phyloP scores from a whole-genome alignment of 2,113 vertebrate species.

The Speoplatyrhinus poulsoni region DNA sequence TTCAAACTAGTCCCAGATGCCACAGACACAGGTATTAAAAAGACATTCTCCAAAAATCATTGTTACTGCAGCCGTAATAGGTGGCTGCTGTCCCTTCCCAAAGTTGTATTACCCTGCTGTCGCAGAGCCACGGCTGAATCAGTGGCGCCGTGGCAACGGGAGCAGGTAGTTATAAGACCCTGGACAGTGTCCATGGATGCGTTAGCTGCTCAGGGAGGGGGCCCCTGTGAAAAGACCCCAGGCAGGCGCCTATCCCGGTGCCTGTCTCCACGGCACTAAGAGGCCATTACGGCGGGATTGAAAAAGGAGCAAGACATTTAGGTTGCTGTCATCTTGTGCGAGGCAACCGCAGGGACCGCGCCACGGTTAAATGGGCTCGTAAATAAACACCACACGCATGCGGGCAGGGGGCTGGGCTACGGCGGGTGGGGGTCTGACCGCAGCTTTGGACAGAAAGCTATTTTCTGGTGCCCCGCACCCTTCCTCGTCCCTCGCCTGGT shows the following conservation, averaged over 20 bases:
- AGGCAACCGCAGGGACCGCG: conserved; percentile 75
- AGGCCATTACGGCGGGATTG: conserved; percentile 71
- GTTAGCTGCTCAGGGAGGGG: conserved; percentile 68
- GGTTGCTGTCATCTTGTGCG: conserved; percentile 77
- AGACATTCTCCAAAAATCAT: conserved; percentile 49
- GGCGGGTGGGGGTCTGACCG: conserved; percentile 49
- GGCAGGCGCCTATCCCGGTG: conserved; percentile 71
- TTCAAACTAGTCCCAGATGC: conserved; percentile 32
- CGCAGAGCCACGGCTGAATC: conserved; percentile 57
- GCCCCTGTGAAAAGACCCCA: conserved; percentile 73
- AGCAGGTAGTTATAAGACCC: conserved; percentile 73
- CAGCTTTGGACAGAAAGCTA: conserved; percentile 66
- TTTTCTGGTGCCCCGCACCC: conserved; percentile 55
- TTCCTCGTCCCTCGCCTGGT: conserved; percentile 23
- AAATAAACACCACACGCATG: conserved; percentile 78
- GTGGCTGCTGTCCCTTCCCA: conserved; percentile 47
- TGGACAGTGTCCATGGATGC: conserved; percentile 69
- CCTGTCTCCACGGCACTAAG: conserved; percentile 71
- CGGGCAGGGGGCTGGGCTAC: conserved; percentile 55
- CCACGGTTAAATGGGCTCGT: conserved; percentile 76
- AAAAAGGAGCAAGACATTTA: conserved; percentile 72
- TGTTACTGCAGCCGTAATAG: conserved; percentile 49
- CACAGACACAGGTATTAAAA: conserved; percentile 61
- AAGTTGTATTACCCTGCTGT: conserved; percentile 48
- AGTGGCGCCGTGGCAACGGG: conserved; percentile 68